Evolutionary conservation across 1,140 invertebrate genomes (phyloP).

Genomic region (Drosophila aff.): DNA sequence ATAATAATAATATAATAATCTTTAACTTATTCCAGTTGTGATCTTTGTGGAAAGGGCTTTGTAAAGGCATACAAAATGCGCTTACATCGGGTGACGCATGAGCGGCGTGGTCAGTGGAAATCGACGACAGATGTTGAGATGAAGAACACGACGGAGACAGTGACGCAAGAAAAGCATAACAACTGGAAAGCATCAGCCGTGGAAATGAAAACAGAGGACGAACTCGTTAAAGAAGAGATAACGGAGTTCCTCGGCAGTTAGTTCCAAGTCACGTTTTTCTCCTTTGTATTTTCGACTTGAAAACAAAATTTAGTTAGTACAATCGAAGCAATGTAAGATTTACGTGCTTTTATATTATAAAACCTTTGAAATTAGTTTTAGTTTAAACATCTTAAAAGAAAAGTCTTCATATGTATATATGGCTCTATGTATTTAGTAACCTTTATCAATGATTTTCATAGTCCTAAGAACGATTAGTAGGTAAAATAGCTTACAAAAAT

Average conservation of each 20-base stretch:
- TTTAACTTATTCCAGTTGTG: slow-evolving; percentile 41
- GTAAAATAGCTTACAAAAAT: background rate
- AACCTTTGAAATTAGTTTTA: background rate
- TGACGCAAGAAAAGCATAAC: background rate
- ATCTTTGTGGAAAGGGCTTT: slow-evolving; percentile 73
- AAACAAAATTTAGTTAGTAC: background rate
- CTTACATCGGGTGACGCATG: slow-evolving; percentile 67
- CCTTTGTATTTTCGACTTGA: background rate
- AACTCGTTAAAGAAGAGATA: slow-evolving; percentile 51
- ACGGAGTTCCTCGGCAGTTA: slow-evolving; percentile 40
- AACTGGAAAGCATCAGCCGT: background rate
- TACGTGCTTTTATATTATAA: background rate
- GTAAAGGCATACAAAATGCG: slow-evolving; percentile 77
- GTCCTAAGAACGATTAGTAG: background rate
- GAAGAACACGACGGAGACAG: background rate
- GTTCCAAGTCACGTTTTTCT: background rate
- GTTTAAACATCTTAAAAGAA: background rate
- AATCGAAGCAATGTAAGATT: background rate
- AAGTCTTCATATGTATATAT: slow-evolving; percentile 1
- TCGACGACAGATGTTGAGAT: slow-evolving; percentile 7
- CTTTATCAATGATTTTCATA: background rate
- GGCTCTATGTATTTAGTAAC: background rate
- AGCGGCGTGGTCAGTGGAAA: slow-evolving; percentile 60
- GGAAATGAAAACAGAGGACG: slow-evolving; percentile 2
- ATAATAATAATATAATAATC: no score